Base-by-base conservation (phyloP, 2,113 vertebrate genomes). In the Rhea pennata region DNA sequence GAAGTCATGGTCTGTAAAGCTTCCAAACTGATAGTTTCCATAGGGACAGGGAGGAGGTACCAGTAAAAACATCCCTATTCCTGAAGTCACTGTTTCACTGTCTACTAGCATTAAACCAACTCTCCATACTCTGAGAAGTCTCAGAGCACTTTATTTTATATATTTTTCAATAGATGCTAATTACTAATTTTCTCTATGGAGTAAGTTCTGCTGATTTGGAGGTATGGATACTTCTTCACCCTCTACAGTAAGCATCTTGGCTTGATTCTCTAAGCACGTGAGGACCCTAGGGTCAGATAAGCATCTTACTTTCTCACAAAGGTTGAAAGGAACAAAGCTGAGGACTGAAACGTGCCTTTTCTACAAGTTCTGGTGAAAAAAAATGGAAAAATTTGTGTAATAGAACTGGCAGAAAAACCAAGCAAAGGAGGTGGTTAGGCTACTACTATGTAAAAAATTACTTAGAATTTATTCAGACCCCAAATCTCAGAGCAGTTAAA, bases 141-240 rank as follows among this genome's bases (percentile, higher is more conserved):
- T 19, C 6, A 15, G 3, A 17, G 10, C 29, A 13, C 3, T 23
- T 72, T 22, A 10, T 1, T 1, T 51, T 27, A 58, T 19, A 7
- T 21, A 64, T 15, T 48, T 48, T 72, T 53, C 3, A 48, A 24
- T 1, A 21, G 74, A 40, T 15, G 31, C 6, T 29, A 7, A 58
- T 64, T 20, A 48, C 59, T 39, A 87, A 50, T 8, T 56, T 54
- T 22, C 54, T 46, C 12, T 4, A n/a, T 2, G 15, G 64, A 48
- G 5, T 10, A 44, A 44, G 4, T 78, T 73, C 79, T 93, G 59
- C 27, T 48, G 15, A 59, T 26, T 12, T 4, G 3, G 23, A n/a
- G 5, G 9, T 23, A 50, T 1, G 53, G 67, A 62, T 15, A 9
- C 3, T 42, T 88, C 72, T 58, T 69, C n/a, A 80, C 9, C 9